A percentile compares a stretch with the other conserved stretches of the same genome.
These are phyloP conservation scores for Spea bombifrons DNA, from an alignment of 2,113 vertebrate genomes.

Conservation along the genomic window DNA sequence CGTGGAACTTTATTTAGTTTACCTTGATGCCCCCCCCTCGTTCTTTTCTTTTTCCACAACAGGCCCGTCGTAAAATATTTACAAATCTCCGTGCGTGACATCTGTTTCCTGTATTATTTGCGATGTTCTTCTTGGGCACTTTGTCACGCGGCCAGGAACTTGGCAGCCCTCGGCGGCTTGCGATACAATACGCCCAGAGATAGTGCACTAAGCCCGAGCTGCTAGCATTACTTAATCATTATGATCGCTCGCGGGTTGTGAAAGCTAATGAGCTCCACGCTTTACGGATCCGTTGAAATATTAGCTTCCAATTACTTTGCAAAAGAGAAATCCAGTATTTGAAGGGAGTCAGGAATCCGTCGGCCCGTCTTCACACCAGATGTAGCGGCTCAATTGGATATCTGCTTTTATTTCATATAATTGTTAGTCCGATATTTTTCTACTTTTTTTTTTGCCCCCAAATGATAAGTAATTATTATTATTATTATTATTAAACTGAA, in stretches of 20 bases:
- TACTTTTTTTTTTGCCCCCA: too few species aligned
- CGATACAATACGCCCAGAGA: conserved; percentile 25
- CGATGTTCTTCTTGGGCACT: conserved; percentile 31
- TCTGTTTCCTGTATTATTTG: conserved; percentile 60
- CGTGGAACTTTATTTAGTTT: conserved; percentile 14
- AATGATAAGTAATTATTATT: too few species aligned
- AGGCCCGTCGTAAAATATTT: conserved; percentile 60
- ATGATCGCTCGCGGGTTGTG: conserved; percentile 24
- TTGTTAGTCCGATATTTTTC: too few species aligned
- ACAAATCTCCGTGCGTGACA: conserved; percentile 59
- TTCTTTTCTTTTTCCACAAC: conserved; percentile 51
- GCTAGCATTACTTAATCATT: conserved; percentile 46
- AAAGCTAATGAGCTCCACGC: conserved; percentile 31
- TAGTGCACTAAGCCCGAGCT: conserved; percentile 16
- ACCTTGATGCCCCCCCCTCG: background rate
- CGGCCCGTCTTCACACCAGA: background rate
- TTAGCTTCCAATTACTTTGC: conserved; percentile 27
- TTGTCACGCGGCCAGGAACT: conserved; percentile 16
- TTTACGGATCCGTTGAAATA: conserved; percentile 24
- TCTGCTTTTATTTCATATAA: too few species aligned
- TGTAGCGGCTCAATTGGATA: background rate
- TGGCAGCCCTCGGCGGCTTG: conserved; percentile 1
- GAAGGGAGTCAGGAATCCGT: background rate
- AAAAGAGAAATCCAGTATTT: background rate
- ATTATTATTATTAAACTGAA: too few species aligned